Base-by-base conservation (phyloP, 35 echinoderm and acorn worm genomes). In the Hemicentrotus pulcherrimus region DNA sequence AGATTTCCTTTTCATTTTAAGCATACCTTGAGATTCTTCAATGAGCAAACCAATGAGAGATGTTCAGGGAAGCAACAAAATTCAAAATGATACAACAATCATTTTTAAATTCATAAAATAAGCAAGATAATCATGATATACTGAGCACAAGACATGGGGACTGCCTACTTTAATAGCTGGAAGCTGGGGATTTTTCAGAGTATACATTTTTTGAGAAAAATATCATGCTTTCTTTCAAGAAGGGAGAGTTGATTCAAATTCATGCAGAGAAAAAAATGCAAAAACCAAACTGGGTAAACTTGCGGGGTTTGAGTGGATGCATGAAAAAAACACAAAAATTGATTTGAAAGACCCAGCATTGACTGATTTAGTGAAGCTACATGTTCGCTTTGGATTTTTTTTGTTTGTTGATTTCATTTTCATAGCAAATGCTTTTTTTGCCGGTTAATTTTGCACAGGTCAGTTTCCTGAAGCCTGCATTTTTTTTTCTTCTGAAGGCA, bases 341-440 rank as follows among this genome's bases (percentile, higher is more conserved):
- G 88, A 90, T 90, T 90, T 90, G 88, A 90, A 90, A 90, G 88
- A 90, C 88, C 88, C 88, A 90, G 32, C 88, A 22, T 78, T 78
- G 65, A 78, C 28, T 78, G 65, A 78, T 78, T 78, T 28, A 6
- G 65, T 28, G 18, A 78, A 78, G 65, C 65, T 28, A 28, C 65
- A 78, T 18, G 4, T 78, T 78, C 5, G 22, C 19, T 78, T 71
- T 71, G 16, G 24, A 16, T 65, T 71, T 19, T 19, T 24, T 71
- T 71, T 78, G 65, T 22, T 78, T 6, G 2, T 78, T 28, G 19
- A 78, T 78, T 78, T n/a, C 65, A n/a, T 78, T 78, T 78, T 22
- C 65, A 6, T n/a, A 78, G 65, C 19, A 78, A 78, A 22, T 78
- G 65, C 18, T 28, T 8, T 22, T 78, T 78, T n/a, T 28, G 50